These are phyloP conservation scores for Dorcus parallelipipedus DNA, from an alignment of 2,888 invertebrate species.

Conservation along the genomic window DNA sequence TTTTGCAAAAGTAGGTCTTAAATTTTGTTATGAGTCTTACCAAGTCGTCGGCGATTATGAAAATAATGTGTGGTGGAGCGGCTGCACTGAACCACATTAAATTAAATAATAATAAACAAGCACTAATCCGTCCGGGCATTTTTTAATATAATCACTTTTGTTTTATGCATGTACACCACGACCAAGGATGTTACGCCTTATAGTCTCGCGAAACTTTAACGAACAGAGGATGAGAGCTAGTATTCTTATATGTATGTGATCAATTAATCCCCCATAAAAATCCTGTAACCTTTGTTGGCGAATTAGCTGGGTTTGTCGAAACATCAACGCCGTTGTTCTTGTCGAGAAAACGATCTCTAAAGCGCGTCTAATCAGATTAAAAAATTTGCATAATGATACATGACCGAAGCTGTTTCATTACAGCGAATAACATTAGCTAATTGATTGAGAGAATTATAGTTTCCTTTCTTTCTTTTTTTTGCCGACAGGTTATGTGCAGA, in stretches of 20 bases:
- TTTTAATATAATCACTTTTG: slow-evolving; percentile 1
- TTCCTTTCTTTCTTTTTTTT: too few species aligned
- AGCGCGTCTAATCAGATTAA: too few species aligned
- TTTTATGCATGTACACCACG: not conserved
- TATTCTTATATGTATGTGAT: slow-evolving; percentile 13
- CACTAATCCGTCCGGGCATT: not conserved
- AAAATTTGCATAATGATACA: too few species aligned
- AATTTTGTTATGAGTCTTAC: slow-evolving; percentile 47
- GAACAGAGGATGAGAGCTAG: slow-evolving; percentile 7
- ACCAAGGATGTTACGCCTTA: slow-evolving; percentile 11
- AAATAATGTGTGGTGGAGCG: slow-evolving; percentile 60
- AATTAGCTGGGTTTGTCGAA: too few species aligned
- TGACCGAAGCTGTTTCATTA: too few species aligned
- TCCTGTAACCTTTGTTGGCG: slow-evolving; percentile 11
- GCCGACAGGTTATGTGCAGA: too few species aligned
- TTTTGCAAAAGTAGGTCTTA: too few species aligned
- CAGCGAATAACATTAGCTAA: too few species aligned
- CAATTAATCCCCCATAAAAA: slow-evolving; percentile 13
- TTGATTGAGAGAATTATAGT: too few species aligned
- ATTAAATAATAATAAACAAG: slow-evolving; percentile 3
- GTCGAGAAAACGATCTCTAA: too few species aligned
- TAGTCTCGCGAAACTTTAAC: slow-evolving; percentile 12
- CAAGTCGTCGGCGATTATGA: slow-evolving; percentile 77
- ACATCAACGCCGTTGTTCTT: too few species aligned
- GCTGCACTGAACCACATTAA: not conserved